Evolutionary conservation across 2,113 vertebrate genomes (phyloP), one percentile per base, ranked within the genome.

Genomic region (Alethe diademata): DNA sequence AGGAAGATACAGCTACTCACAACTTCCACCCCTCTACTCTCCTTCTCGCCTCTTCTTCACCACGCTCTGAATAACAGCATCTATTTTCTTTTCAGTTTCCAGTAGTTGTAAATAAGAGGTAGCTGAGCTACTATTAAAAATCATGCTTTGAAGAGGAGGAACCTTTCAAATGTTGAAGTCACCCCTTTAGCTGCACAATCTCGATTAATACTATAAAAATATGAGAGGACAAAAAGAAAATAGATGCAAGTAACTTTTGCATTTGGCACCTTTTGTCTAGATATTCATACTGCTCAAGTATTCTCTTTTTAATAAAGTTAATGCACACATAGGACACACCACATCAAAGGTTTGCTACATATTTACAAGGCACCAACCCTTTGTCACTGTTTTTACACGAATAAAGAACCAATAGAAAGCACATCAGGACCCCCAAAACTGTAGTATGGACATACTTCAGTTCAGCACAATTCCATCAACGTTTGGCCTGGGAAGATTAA

Each of bases 311-410:
- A 98, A 98, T 98, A 98, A 98, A 97, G 97, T 98, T 98, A 98
- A 98, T 97, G 97, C 97, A 98, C 96, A 97, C 97, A 98, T 97
- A 97, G 97, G 96, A 98, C 97, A 97, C 97, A 97, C 96, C 97
- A 98, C 97, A 95, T 96, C 93, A 97, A 98, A 97, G 94, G 96
- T 98, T 96, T 97, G 98, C 98, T 98, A 98, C 98, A 97, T 98
- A 98, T 98, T 98, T 98, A 98, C 98, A 98, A 98, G 98, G 98
- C 98, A 98, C 98, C 98, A 98, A 98, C 97, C 98, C 98, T 98
- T 98, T 97, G 89, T 98, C 96, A 97, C 95, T 97, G 97, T 74
- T 86, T 97, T 95, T 97, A 98, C 91, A 95, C 38, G 65, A 97
- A 97, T 97, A 96, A 97, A 96, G 95, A 98, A 98, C 96, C 95